Base-by-base conservation (phyloP, 2,797 vertebrate genomes). In the Scomberomorus guttatus region DNA sequence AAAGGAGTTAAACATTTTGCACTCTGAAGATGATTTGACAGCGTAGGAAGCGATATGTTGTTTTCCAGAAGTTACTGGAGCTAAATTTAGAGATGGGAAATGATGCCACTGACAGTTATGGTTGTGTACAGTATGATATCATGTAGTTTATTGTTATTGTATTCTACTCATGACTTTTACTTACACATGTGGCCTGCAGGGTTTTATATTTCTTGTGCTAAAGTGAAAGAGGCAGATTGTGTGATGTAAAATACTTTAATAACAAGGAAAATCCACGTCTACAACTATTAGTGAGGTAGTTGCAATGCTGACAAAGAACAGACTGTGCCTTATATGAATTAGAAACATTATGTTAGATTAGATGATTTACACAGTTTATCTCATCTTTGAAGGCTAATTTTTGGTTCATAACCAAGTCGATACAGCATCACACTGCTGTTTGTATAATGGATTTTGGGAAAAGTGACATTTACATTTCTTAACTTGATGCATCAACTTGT, bases 51-150 rank as follows among this genome's bases (percentile, higher is more conserved):
- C 71, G 58, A 70, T 29, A 37, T 29, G 61, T 68, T 44, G 2
- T 8, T 22, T 14, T 2, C 42, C 27, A 65, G 10, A 60, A 29
- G 55, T 62, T 42, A 37, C 29, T 8, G 2, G 37, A 34, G 29
- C 64, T 48, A 71, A 50, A 66, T 55, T 71, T 67, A 59, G 44
- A 72, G 24, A 52, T 15, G 4, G 3, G 27, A 39, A 55, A 60
- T 59, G 0, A 52, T 72, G 2, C n/a, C 11, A 39, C 2, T 39
- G 37, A 39, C 37, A 39, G 37, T 39, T 39, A 39, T 39, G 37
- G 37, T 39, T 39, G 10, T 39, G 3, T 39, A 10, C 1, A 15
- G 20, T 3, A 42, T 60, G 18, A 6, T n/a, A 5, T 3, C 18
- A 15, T 32, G 29, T 24, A 34, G 6, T 18, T 65, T 57, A 9